Evolutionary conservation across 2,797 vertebrate species (phyloP).

Genomic region (Macropus fuliginosus): DNA sequence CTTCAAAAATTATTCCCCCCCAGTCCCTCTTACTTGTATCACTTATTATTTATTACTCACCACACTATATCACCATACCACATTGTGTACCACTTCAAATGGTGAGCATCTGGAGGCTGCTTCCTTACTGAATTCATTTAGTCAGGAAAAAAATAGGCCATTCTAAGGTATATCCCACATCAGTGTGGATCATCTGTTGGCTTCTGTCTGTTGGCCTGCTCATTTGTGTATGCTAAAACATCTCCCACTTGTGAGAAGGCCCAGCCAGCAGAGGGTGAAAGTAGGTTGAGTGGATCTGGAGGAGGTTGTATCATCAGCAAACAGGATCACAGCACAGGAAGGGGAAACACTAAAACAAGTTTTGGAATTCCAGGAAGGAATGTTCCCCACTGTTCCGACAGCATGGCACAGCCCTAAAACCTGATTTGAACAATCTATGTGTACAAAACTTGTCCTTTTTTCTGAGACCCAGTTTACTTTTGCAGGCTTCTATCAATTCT

Average conservation of each 20-base stretch:
- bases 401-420: not conserved
- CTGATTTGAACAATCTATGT: not conserved
- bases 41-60: not conserved
- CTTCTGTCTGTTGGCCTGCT: not conserved
- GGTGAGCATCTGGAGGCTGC: not conserved
- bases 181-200: not conserved
- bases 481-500: conserved; percentile 28
- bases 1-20: not conserved
- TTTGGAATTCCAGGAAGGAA: conserved; percentile 14
- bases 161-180: not conserved
- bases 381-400: not conserved
- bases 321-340: not conserved
- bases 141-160: too few relatives aligned
- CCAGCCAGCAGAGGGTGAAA: not conserved
- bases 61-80: not conserved
- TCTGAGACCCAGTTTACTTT: not conserved
- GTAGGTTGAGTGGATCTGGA: not conserved
- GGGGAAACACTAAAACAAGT: not conserved
- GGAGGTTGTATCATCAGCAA: not conserved
- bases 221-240: not conserved
- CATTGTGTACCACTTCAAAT: not conserved
- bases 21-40: not conserved
- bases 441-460: fast-evolving
- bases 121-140: not conserved
- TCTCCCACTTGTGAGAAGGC: not conserved